Evolutionary conservation across 2,797 vertebrate species (phyloP).

Genomic region (Pachyuromys duprasi): DNA sequence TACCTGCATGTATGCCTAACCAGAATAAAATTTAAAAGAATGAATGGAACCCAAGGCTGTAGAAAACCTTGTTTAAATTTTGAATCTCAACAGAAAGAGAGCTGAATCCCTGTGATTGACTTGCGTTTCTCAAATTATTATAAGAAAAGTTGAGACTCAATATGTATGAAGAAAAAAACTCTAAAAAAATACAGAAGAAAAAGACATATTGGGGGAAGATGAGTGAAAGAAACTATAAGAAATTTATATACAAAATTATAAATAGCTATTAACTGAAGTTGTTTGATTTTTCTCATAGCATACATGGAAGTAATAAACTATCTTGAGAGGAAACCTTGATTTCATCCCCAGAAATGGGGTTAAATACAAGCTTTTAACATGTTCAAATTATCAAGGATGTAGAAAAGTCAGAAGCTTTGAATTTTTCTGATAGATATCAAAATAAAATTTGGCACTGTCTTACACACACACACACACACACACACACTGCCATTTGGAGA

Average conservation of each 20-base stretch:
- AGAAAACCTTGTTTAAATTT: not conserved
- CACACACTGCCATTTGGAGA: not conserved
- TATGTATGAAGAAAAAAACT: conserved; percentile 4
- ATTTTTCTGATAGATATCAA: not conserved
- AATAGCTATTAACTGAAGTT: not conserved
- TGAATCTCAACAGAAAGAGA: not conserved
- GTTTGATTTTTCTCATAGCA: not conserved
- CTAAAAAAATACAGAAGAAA: not conserved
- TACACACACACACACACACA: not conserved
- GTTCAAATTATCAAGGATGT: not conserved
- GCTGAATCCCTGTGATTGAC: not conserved
- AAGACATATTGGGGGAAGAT: not conserved
- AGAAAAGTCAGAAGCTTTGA: not conserved
- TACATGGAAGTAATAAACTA: not conserved
- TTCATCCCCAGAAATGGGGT: not conserved
- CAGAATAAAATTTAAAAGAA: not conserved
- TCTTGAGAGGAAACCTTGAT: not conserved
- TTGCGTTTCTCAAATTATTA: not conserved
- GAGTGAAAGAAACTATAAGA: not conserved
- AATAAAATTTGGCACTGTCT: not conserved
- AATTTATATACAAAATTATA: not conserved
- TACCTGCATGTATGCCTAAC: not conserved
- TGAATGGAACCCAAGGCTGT: not conserved
- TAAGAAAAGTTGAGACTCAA: not conserved
- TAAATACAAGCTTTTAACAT: not conserved